These are phyloP conservation scores for Brachionus manjavacas DNA, from an alignment of 1,140 invertebrate species.

Conservation along the genomic window DNA sequence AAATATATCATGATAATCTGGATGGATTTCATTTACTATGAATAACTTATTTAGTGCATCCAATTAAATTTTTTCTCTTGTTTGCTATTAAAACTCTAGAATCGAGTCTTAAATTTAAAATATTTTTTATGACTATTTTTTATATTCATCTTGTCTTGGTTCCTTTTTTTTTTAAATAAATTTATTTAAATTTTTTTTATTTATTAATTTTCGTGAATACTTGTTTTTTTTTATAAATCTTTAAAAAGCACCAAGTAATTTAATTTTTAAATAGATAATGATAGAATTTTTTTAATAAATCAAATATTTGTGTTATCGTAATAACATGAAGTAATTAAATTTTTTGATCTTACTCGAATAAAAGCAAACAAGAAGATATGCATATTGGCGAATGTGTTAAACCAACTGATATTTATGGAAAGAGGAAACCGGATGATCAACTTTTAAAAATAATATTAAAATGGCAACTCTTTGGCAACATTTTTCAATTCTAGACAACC, in stretches of 20 bases:
- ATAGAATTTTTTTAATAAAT: no score
- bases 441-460: neutral
- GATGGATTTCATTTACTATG: neutral
- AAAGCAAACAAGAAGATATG: neutral
- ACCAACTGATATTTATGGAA: neutral
- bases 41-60: neutral
- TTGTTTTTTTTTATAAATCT: no score
- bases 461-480: conserved; percentile 30
- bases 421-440: neutral
- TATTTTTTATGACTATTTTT: neutral
- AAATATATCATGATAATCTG: neutral
- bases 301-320: no score
- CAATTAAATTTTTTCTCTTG: neutral
- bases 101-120: neutral
- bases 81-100: neutral
- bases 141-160: neutral
- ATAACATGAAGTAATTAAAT: neutral
- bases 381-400: neutral
- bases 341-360: neutral
- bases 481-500: conserved; percentile 20
- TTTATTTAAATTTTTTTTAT: no score
- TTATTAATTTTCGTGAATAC: no score
- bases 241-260: no score
- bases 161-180: neutral
- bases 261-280: no score